Percentiles rank a stretch among this genome's conserved stretches.
phyloP scores from a whole-genome alignment of 2,797 vertebrate species.

The Austrolebias charrua region DNA sequence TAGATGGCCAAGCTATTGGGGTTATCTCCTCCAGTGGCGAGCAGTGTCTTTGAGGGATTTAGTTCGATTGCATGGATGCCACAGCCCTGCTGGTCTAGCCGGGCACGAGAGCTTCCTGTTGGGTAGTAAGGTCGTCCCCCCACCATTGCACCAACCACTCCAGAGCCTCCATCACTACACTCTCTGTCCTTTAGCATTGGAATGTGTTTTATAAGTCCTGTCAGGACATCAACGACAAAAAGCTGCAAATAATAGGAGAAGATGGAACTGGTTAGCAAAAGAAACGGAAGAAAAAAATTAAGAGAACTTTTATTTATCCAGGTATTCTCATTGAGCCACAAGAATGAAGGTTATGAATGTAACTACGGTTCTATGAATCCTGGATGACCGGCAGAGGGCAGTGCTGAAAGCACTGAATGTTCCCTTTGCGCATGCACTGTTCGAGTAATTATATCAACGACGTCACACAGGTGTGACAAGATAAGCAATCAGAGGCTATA shows the following conservation, averaged over 20 bases:
- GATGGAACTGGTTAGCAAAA: not conserved
- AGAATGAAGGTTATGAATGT: no score
- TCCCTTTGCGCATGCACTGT: no score
- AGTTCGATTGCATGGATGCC: slow-evolving; percentile 98
- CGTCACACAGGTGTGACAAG: no score
- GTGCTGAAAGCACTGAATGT: no score
- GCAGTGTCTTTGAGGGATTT: slow-evolving; percentile 90
- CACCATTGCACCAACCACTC: slow-evolving; percentile 42
- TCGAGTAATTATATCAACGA: no score
- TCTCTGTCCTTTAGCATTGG: slow-evolving; percentile 96
- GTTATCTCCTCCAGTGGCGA: slow-evolving; percentile 98
- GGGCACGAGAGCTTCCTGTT: slow-evolving; percentile 61
- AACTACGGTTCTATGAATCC: no score
- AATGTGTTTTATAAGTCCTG: slow-evolving; percentile 94
- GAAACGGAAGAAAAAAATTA: not conserved
- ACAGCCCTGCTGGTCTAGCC: slow-evolving; percentile 92
- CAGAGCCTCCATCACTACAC: slow-evolving; percentile 62
- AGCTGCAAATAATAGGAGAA: slow-evolving; percentile 75
- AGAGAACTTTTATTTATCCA: no score
- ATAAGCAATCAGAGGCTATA: no score
- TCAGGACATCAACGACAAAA: slow-evolving; percentile 94
- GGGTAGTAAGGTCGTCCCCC: slow-evolving; percentile 57
- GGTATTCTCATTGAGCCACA: no score
- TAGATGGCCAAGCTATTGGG: slow-evolving; percentile 98
- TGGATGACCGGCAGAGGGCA: no score